Base-by-base conservation (phyloP, 2,888 invertebrate species). In the Cantharis lateralis region DNA sequence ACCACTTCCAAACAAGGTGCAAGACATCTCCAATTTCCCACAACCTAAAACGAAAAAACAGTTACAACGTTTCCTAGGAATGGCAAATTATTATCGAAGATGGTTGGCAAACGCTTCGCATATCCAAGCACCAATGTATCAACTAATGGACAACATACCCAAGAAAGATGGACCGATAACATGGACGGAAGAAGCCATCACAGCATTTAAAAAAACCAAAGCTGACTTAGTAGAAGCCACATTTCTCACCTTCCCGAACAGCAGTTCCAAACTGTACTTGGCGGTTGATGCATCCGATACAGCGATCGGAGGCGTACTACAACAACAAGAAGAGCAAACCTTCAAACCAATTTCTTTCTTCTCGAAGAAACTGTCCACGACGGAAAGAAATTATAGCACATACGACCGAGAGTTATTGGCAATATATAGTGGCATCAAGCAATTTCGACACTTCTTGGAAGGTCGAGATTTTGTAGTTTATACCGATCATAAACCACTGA, bases 31-130 rank as follows among this genome's bases (percentile, higher is more conserved):
- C 0, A 20, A 68, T 18, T 68, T 68, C 10, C 68, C 16, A 16
- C 7, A 24, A n/a, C n/a, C n/a, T 20, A n/a, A 24, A 24, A 24
- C 24, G 0, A 24, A 24, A 1, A 24, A 24, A 24, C 24, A 24
- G 1, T 24, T 24, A 24, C 24, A 24, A 1, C 5, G 24, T 0
- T 24, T 24, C 24, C 9, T 24, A 9, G 9, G 24, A 24, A 70
- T 71, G 75, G 18, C 70, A 24, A 74, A 68, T 18, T 74, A 64
- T 48, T 74, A 74, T 26, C 61, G 69, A 69, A n/a, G 70, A 48
- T 72, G 24, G 16, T 1, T 72, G n/a, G 15, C 72, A 10, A 48
- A 32, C 0, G 72, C 72, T 48, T 66, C 72, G 4, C 15, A n/a
- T 7, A 16, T 48, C 7, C 72, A 72, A 72, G 48, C 15, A 68